Evolutionary conservation across 1,140 invertebrate species (phyloP), one percentile per base, ranked within the genome.

Genomic region (Neodiprion lecontei): DNA sequence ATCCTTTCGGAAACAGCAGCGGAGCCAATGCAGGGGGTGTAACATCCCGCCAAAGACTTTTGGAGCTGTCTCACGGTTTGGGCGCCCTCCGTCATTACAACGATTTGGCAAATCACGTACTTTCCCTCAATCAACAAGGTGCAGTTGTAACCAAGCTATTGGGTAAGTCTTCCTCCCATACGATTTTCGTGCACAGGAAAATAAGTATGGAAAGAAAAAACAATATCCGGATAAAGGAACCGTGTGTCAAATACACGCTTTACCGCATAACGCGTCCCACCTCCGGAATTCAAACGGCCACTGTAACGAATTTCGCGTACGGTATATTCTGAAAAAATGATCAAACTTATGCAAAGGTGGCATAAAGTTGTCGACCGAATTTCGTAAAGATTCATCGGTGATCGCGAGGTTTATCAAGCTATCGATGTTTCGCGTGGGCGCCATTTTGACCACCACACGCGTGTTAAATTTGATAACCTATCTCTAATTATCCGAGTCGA

Each of bases 131-230:
- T 78, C 93, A 93, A 76, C 93, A 94, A 83, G 93, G 93, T 67
- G 93, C 93, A 79, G 93, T 94, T 70, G 87, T 88, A 75, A 93
- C 91, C 53, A 94, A 94, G 86, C 92, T 94, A 77, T 82, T 92
- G 48, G 91, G 91, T 91, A 79, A 90, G 89, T 86, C 8, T 23
- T 11, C 17, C 1, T 65, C 2, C 4, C 4, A 1, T 65, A 14
- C 1, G 4, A 14, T 65, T 65, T 65, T 40, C 5, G 5, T 40
- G 28, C 28, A 40, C 28, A 40, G 1, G 28, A 40, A 40, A 40
- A 40, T 40, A 40, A 5, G 5, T 40, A 40, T 40, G 5, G 28
- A 61, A 21, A 65, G 7, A 65, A 21, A 65, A 65, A 65, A 14
- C 61, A 65, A 65, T 65, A 14, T 65, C 12, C 61, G 7, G 12